Evolutionary conservation across 2,888 invertebrate species (phyloP).

Genomic region (Drosophila subquinaria): DNA sequence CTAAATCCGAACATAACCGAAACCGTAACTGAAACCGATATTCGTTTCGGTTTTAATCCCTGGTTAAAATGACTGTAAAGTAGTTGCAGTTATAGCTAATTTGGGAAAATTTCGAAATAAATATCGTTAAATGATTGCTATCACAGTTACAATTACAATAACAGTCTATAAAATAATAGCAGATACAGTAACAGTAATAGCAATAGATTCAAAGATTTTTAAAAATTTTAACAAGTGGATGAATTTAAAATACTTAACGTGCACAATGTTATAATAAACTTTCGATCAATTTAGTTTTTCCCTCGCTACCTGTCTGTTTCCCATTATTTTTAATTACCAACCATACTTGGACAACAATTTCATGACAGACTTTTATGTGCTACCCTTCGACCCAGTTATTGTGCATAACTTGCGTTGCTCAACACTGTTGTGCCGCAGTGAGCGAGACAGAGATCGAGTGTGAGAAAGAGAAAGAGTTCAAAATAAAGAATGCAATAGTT

Average conservation of each 20-base stretch:
- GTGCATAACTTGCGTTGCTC: conserved; percentile 31
- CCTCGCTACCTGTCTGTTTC: not conserved
- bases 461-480: conserved; percentile 5
- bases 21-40: no score
- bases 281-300: not conserved
- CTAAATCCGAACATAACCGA: no score
- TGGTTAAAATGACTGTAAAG: no score
- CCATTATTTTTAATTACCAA: conserved; percentile 32
- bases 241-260: not conserved
- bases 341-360: conserved; percentile 22
- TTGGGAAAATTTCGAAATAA: not conserved
- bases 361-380: conserved; percentile 8
- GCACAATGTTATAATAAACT: not conserved
- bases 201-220: not conserved
- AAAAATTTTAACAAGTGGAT: not conserved
- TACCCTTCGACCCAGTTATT: conserved; percentile 36
- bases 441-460: not conserved
- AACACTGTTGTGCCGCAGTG: conserved; percentile 35
- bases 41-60: no score
- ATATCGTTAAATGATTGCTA: not conserved
- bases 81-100: not conserved
- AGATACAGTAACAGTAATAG: not conserved
- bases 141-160: not conserved
- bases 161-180: not conserved
- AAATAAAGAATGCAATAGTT: conserved; percentile 50